These are phyloP conservation scores for Ameiurus melas DNA, from an alignment of 2,113 vertebrate genomes.

Conservation along the genomic window DNA sequence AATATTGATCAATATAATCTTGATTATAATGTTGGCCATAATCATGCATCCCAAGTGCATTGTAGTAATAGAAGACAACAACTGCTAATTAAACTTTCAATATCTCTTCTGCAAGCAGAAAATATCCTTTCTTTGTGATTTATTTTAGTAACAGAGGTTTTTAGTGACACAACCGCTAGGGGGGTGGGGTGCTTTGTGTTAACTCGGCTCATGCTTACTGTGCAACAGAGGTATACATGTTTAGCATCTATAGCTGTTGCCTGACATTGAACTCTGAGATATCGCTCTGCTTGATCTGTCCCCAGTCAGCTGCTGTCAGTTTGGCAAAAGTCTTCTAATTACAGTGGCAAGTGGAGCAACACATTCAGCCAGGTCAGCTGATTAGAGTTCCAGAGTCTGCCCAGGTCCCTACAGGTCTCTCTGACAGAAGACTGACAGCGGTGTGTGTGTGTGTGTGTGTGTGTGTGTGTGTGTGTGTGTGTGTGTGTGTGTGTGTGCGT, in stretches of 20 bases:
- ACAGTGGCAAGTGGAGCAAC: slow-evolving; percentile 35
- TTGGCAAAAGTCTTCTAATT: slow-evolving; percentile 39
- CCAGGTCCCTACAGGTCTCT: not conserved
- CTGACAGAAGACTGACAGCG: not conserved
- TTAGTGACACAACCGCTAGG: not conserved
- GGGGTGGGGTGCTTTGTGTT: not conserved
- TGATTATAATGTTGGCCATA: too few species aligned
- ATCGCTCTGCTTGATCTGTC: not conserved
- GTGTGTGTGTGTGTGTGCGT: not conserved
- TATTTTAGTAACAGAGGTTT: not conserved
- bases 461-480: not conserved
- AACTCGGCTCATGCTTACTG: not conserved
- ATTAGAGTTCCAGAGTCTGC: slow-evolving; percentile 36
- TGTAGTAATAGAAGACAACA: not conserved
- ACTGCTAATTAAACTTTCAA: not conserved
- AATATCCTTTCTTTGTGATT: not conserved
- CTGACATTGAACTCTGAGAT: not conserved
- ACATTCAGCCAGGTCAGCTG: slow-evolving; percentile 31
- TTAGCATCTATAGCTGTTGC: not conserved
- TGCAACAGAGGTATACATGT: not conserved
- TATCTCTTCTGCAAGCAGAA: not conserved
- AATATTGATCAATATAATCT: too few species aligned
- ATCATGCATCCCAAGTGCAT: not conserved
- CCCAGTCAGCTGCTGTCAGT: slow-evolving; percentile 13
- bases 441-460: not conserved